Conservation (phyloP, 2,797 vertebrate genomes). For the Rhadinocentrus ornatus region DNA sequence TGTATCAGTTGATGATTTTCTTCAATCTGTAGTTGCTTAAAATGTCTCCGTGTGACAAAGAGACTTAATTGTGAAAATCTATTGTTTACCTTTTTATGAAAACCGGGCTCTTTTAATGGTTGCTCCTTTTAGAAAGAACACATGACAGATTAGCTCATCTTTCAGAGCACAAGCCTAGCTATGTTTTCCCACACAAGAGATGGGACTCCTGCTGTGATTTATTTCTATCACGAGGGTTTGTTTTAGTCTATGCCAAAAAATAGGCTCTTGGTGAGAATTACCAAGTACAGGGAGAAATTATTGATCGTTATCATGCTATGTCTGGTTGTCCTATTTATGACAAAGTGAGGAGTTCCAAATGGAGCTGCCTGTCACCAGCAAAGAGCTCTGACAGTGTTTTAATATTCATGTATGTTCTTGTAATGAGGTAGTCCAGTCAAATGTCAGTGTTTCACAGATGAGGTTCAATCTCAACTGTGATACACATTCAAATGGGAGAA, state of each 20-base stretch:
- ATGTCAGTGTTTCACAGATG: constrained; percentile 59
- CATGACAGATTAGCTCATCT: not conserved
- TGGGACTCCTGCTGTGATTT: constrained; percentile 32
- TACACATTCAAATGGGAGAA: constrained; percentile 58
- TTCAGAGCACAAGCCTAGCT: not conserved
- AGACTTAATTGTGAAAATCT: not conserved
- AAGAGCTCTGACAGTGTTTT: constrained; percentile 49
- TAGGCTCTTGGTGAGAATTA: constrained; percentile 36
- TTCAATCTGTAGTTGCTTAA: not conserved
- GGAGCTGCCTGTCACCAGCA: constrained; percentile 52
- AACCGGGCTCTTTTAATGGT: not conserved
- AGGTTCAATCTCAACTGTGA: constrained; percentile 54
- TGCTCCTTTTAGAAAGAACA: not conserved
- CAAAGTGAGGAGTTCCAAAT: constrained; percentile 42
- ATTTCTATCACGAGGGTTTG: constrained; percentile 23
- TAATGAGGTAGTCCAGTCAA: constrained; percentile 64
- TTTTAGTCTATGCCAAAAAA: constrained; percentile 34
- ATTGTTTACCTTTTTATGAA: not conserved
- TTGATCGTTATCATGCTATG: constrained; percentile 44
- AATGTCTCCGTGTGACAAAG: not conserved
- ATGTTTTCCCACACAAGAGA: constrained; percentile 24
- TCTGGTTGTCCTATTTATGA: constrained; percentile 35
- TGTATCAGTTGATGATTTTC: not conserved
- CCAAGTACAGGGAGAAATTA: constrained; percentile 36
- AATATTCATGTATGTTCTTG: constrained; percentile 63